Percentiles rank a stretch among this genome's conserved stretches.
Evolutionary conservation across 1,140 invertebrate species (phyloP).

Genomic region (Tetragonula clypearis): DNA sequence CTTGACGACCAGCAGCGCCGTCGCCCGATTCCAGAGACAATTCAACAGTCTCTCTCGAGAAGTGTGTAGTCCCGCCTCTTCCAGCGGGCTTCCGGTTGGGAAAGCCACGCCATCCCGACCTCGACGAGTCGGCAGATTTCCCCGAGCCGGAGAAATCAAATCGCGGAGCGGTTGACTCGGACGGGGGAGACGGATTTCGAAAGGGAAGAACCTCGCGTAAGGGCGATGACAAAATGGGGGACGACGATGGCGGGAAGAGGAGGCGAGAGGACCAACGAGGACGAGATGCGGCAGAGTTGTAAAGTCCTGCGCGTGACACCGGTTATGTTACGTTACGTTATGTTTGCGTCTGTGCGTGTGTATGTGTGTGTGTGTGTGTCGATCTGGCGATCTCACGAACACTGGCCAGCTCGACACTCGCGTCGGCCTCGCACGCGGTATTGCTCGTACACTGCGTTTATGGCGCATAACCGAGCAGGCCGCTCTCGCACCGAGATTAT

Average conservation of each 20-base stretch:
- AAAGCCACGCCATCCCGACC: not conserved
- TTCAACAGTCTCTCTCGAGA: not conserved
- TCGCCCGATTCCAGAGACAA: not conserved
- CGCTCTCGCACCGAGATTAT: conserved; percentile 80
- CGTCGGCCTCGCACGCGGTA: conserved; percentile 75
- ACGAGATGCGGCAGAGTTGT: conserved; percentile 79
- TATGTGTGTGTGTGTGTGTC: conserved; percentile 66
- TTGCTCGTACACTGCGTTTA: conserved; percentile 81
- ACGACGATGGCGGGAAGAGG: not conserved
- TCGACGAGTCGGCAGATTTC: conserved; percentile 20
- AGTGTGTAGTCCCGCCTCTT: conserved; percentile 4
- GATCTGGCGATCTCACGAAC: conserved; percentile 57
- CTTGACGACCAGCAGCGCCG: not conserved
- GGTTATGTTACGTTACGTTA: conserved; percentile 72
- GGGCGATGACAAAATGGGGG: not conserved
- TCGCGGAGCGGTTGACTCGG: not conserved
- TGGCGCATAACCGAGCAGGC: conserved; percentile 79
- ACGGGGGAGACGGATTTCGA: not conserved
- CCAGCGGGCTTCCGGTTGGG: not conserved
- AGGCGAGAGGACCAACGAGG: conserved; percentile 65
- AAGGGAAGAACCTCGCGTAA: conserved; percentile 43
- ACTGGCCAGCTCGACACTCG: conserved; percentile 61
- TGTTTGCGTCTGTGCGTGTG: conserved; percentile 69
- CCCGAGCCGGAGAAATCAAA: conserved; percentile 11
- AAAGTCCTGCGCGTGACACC: conserved; percentile 81